A percentile compares a stretch with the other conserved stretches of the same genome.
Conservation (phyloP, 2,113 vertebrate genomes). For the Calidris pugnax region DNA sequence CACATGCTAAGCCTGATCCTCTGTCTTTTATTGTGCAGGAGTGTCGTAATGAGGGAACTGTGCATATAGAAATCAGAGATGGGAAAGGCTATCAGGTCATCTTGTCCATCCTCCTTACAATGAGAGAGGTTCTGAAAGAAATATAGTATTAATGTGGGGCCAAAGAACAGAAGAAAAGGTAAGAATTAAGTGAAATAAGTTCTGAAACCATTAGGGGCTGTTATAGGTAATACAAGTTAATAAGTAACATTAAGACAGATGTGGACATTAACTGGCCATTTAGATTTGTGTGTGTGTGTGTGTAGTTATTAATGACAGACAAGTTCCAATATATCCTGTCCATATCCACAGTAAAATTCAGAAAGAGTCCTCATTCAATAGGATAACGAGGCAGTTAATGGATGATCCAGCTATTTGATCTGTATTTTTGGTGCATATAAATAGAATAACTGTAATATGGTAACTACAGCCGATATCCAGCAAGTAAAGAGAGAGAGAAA, state of each 20-base stretch:
- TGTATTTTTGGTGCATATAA: conserved; percentile 52
- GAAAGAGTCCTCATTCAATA: conserved; percentile 28
- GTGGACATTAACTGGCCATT: conserved; percentile 48
- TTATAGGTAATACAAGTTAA: conserved; percentile 2
- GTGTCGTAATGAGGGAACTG: conserved; percentile 42
- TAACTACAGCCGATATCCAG: not conserved
- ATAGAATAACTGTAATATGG: conserved; percentile 45
- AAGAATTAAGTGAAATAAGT: conserved; percentile 35
- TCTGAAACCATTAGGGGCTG: conserved; percentile 2
- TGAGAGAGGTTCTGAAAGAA: conserved; percentile 19
- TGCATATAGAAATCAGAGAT: conserved; percentile 49
- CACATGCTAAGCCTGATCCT: conserved; percentile 13
- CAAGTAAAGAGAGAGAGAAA: not conserved
- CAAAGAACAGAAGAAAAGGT: conserved; percentile 30
- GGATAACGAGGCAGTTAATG: conserved; percentile 55
- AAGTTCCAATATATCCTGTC: conserved; percentile 35
- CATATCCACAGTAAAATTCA: conserved; percentile 32
- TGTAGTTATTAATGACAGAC: conserved; percentile 42
- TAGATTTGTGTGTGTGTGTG: not conserved
- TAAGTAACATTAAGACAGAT: conserved; percentile 48
- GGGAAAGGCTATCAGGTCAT: conserved; percentile 45
- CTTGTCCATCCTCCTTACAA: conserved; percentile 15
- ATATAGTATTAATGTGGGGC: not conserved
- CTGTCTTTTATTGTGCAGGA: conserved; percentile 49
- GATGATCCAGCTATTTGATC: conserved; percentile 45